Evolutionary conservation across 2,888 invertebrate species (phyloP).

Genomic region (Leucoptera coffeella): DNA sequence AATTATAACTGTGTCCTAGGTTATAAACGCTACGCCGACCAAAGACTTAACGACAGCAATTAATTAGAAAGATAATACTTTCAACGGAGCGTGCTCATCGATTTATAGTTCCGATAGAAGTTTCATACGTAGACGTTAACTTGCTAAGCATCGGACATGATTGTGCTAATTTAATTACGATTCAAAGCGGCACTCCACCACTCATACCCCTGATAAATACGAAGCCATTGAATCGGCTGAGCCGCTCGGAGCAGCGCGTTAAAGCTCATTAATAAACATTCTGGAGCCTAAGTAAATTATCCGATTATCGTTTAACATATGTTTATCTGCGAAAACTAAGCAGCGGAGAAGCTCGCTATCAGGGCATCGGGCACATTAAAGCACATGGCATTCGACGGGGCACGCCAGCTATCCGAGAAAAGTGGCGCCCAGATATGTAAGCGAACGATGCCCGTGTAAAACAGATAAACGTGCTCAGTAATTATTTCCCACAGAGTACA

Average conservation of each 20-base stretch:
- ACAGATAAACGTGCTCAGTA: background rate
- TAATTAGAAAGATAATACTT: no score
- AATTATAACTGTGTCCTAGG: no score
- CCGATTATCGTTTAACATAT: slow-evolving; percentile 2
- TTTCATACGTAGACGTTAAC: slow-evolving; percentile 10
- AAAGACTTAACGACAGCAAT: no score
- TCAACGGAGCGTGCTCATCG: slow-evolving; percentile 10
- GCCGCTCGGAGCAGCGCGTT: slow-evolving; percentile 1
- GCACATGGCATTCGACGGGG: background rate
- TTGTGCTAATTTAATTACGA: slow-evolving; percentile 13
- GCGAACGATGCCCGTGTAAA: background rate
- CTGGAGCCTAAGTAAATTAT: slow-evolving; percentile 1
- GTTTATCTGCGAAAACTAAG: slow-evolving; percentile 1
- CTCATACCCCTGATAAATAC: slow-evolving; percentile 2
- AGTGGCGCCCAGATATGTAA: background rate
- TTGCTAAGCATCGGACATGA: slow-evolving; percentile 10
- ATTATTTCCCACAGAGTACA: slow-evolving; percentile 1
- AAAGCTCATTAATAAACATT: background rate
- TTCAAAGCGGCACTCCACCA: background rate
- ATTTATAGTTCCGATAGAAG: slow-evolving; percentile 16
- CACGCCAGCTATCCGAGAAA: background rate
- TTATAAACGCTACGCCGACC: no score
- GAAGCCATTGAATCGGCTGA: background rate
- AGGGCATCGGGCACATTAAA: background rate
- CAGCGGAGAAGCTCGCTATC: no score